These are phyloP conservation scores for Myanophis thanlyinensis DNA, from an alignment of 2,113 vertebrate species.

Conservation along the genomic window DNA sequence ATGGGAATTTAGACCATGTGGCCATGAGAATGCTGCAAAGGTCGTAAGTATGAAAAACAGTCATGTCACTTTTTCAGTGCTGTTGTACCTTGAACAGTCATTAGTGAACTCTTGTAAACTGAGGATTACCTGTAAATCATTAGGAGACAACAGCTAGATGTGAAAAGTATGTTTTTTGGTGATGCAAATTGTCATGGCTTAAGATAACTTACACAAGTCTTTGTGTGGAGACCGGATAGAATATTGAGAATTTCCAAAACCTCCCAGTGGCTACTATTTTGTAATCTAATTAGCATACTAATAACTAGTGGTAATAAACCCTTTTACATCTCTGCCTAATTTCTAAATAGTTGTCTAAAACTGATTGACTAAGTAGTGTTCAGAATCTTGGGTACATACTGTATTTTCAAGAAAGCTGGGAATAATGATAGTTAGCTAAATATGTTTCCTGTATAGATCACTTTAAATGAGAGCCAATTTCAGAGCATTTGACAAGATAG, in stretches of 20 bases:
- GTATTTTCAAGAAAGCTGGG: background rate
- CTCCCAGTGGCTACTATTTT: background rate
- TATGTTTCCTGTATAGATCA: background rate
- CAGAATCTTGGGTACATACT: background rate
- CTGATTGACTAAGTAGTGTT: background rate
- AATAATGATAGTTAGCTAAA: background rate
- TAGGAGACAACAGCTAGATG: background rate
- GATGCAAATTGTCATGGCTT: background rate
- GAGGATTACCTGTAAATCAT: background rate
- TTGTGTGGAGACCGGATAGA: background rate
- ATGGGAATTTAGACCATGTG: no score
- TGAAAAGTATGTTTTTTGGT: background rate
- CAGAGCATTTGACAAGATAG: conserved; percentile 50
- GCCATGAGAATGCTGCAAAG: no score
- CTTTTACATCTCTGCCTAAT: background rate
- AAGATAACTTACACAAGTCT: background rate
- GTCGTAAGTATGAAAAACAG: no score
- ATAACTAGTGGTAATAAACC: background rate
- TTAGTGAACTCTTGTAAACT: no score
- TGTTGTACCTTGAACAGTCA: no score
- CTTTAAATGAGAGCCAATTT: conserved; percentile 38
- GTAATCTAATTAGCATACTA: background rate
- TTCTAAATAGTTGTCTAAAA: background rate
- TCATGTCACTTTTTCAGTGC: no score
- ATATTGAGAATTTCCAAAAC: background rate